phyloP scores from a whole-genome alignment of 2,888 invertebrate genomes.

The Catocala nupta region DNA sequence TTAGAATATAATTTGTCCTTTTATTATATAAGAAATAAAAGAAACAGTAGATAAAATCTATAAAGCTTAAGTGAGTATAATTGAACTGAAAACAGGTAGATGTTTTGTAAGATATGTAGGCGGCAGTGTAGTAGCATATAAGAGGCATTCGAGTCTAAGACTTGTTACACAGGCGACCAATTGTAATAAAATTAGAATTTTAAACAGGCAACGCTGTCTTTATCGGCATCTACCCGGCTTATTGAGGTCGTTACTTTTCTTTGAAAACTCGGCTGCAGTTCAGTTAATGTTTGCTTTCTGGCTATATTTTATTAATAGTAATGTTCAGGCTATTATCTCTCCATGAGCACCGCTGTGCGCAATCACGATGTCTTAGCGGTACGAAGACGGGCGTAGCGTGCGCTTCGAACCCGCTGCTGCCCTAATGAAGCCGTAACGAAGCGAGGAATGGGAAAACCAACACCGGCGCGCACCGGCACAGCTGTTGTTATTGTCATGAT shows the following conservation, averaged over 20 bases:
- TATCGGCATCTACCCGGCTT: no score
- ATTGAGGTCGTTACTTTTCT: no score
- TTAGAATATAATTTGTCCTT: slow-evolving; percentile 29
- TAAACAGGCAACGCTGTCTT: neutral
- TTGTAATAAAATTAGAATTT: neutral
- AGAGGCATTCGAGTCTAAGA: slow-evolving; percentile 50
- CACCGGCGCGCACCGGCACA: slow-evolving; percentile 66
- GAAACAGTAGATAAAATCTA: slow-evolving; percentile 42
- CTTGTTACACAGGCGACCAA: slow-evolving; percentile 24
- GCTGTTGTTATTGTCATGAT: slow-evolving; percentile 76
- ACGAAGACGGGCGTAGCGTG: slow-evolving; percentile 35
- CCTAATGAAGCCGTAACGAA: slow-evolving; percentile 81
- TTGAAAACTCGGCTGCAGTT: neutral
- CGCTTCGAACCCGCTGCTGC: slow-evolving; percentile 58
- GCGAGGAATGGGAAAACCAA: slow-evolving; percentile 75
- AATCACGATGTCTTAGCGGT: slow-evolving; percentile 42
- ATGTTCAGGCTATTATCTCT: slow-evolving; percentile 24
- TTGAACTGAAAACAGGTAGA: slow-evolving; percentile 59
- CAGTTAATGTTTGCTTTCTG: neutral
- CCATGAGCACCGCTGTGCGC: slow-evolving; percentile 23
- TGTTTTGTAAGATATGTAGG: slow-evolving; percentile 57
- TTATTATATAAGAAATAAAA: slow-evolving; percentile 27
- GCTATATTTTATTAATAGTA: slow-evolving; percentile 26
- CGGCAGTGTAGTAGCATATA: slow-evolving; percentile 57
- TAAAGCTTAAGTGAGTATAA: slow-evolving; percentile 58